Evolutionary conservation across 1,140 invertebrate species (phyloP).

Genomic region (Drosophila aff.): DNA sequence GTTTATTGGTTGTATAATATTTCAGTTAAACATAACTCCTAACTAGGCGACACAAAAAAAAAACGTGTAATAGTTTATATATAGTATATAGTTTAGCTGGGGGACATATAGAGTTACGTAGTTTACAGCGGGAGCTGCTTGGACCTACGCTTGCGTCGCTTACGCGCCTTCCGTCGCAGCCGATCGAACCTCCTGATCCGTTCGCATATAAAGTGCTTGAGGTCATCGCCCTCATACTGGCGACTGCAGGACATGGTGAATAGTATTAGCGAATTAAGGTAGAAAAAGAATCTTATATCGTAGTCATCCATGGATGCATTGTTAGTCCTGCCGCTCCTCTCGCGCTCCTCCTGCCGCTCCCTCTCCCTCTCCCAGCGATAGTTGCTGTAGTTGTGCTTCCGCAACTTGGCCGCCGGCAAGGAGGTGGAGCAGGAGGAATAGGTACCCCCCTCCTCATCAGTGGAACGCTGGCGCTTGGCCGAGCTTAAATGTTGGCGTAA

Average conservation of each 20-base stretch:
- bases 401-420: conserved; percentile 49
- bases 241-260: conserved; percentile 72
- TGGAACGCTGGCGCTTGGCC: conserved; percentile 53
- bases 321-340: conserved; percentile 5
- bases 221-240: conserved; percentile 69
- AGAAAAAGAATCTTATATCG: conserved; percentile 83
- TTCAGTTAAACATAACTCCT: conserved; percentile 58
- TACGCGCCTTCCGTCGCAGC: conserved; percentile 72
- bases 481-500: conserved; percentile 52
- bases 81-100: conserved; percentile 19
- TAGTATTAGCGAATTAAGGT: conserved; percentile 80
- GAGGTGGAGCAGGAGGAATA: neutral
- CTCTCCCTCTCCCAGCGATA: conserved; percentile 26
- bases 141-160: conserved; percentile 63
- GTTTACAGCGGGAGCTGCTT: conserved; percentile 18
- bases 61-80: conserved; percentile 14
- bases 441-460: neutral
- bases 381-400: conserved; percentile 56
- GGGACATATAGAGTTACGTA: neutral
- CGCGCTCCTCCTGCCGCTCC: conserved; percentile 6
- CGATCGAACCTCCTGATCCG: conserved; percentile 76
- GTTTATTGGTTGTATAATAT: conserved; percentile 39
- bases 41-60: conserved; percentile 44
- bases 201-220: conserved; percentile 75
- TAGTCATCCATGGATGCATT: conserved; percentile 47